Conservation (phyloP, 2,888 invertebrate genomes). For the Nephrotoma flavescens region DNA sequence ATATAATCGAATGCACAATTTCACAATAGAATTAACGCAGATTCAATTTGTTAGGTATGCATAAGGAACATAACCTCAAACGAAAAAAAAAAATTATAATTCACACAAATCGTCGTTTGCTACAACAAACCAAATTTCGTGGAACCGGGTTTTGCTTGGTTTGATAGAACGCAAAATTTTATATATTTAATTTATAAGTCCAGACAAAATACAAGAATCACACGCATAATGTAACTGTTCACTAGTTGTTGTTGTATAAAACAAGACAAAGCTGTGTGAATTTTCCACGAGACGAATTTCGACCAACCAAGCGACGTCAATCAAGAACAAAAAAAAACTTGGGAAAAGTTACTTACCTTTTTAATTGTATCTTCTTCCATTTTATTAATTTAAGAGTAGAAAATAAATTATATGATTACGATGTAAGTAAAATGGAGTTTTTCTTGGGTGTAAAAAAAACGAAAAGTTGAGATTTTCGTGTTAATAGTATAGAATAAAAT, state of each 20-base stretch:
- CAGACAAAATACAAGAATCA: neutral
- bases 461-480: neutral
- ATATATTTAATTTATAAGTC: neutral
- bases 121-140: neutral
- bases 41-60: neutral
- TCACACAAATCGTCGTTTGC: neutral
- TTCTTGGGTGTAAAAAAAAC: neutral
- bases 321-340: neutral
- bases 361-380: constrained; percentile 4
- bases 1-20: neutral
- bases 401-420: neutral
- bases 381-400: neutral
- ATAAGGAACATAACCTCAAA: neutral
- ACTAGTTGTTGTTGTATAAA: neutral
- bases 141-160: neutral
- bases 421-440: neutral
- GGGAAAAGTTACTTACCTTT: neutral
- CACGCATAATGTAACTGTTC: neutral
- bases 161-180: neutral
- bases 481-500: neutral
- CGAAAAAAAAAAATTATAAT: neutral
- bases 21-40: neutral
- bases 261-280: neutral
- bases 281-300: neutral
- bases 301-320: neutral